These are phyloP conservation scores for Amphilophus citrinellus DNA, from an alignment of 2,113 vertebrate species.

Conservation along the genomic window DNA sequence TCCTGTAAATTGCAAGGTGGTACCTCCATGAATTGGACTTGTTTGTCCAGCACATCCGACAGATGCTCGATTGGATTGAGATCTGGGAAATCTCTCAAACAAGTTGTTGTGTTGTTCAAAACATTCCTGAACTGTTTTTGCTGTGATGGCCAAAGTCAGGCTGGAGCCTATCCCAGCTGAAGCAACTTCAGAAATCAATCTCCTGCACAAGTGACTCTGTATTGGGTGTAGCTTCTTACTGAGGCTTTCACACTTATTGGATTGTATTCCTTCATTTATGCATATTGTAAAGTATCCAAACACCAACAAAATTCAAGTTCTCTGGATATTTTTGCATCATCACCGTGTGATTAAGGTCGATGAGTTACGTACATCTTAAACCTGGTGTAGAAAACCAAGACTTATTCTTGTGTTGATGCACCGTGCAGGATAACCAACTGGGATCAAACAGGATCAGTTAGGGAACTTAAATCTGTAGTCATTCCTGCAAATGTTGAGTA, in stretches of 20 bases:
- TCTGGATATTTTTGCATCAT: background rate
- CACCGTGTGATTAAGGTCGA: background rate
- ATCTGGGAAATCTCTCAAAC: too few relatives aligned
- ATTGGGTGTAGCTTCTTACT: too few relatives aligned
- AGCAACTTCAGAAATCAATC: background rate
- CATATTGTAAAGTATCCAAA: background rate
- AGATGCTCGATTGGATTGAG: too few relatives aligned
- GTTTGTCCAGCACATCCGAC: too few relatives aligned
- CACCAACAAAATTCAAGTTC: background rate
- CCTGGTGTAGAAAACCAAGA: background rate
- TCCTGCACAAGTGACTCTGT: background rate
- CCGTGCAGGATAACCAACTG: background rate
- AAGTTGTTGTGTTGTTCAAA: too few relatives aligned
- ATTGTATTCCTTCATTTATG: background rate
- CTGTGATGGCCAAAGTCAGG: too few relatives aligned
- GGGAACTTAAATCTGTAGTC: background rate
- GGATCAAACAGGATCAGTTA: background rate
- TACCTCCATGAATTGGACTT: too few relatives aligned
- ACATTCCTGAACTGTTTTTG: too few relatives aligned
- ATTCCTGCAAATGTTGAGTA: slow-evolving; percentile 12
- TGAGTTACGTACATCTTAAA: background rate
- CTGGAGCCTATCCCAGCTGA: too few relatives aligned
- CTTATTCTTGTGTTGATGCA: background rate
- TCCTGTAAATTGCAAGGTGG: too few relatives aligned
- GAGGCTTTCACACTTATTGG: too few relatives aligned